Conservation (phyloP, 2,888 invertebrate genomes). For the Oegoconia quadripuncta region DNA sequence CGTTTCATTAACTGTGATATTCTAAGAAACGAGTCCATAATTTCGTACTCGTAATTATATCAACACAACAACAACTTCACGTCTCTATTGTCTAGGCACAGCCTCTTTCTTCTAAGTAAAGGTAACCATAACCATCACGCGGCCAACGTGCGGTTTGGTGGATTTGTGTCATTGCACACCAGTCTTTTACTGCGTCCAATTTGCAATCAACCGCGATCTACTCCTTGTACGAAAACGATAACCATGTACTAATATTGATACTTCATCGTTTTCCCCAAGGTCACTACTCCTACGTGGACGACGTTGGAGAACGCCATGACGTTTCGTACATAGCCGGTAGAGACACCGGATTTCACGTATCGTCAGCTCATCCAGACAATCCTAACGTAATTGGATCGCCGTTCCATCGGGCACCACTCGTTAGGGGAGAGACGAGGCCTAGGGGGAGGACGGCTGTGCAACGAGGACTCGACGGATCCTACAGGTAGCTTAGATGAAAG, state of each 20-base stretch:
- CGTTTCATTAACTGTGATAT: no score
- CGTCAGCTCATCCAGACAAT: conserved; percentile 83
- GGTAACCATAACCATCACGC: no score
- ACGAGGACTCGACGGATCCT: conserved; percentile 85
- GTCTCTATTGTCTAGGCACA: no score
- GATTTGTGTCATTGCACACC: no score
- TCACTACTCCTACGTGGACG: conserved; percentile 85
- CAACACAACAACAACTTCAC: no score
- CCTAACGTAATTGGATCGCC: conserved; percentile 82
- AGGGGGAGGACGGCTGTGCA: conserved; percentile 86
- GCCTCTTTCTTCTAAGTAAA: no score
- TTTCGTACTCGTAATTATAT: no score
- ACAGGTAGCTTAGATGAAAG: conserved; percentile 79
- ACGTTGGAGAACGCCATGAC: conserved; percentile 86
- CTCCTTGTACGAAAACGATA: not conserved
- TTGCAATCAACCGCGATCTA: not conserved
- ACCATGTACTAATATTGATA: not conserved
- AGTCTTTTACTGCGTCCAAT: no score
- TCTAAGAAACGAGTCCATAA: no score
- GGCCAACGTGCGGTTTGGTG: no score
- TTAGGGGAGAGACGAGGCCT: conserved; percentile 80
- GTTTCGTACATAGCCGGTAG: conserved; percentile 88
- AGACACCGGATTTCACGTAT: conserved; percentile 87
- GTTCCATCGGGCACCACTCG: conserved; percentile 81
- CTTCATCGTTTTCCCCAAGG: conserved; percentile 49